phyloP scores from a whole-genome alignment of 1,140 invertebrate species.

The Eulimnadia texana region DNA sequence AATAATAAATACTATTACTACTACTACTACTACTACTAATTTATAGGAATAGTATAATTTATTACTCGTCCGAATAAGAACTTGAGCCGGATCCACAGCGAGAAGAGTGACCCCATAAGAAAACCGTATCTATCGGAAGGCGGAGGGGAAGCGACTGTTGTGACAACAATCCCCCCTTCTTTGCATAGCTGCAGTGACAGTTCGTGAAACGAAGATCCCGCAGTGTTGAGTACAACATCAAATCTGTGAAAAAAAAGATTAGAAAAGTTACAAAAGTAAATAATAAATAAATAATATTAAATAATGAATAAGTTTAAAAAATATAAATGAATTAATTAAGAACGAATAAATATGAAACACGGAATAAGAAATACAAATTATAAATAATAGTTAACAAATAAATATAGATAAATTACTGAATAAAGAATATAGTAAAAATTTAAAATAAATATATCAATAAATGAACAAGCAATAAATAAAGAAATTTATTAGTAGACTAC shows the following conservation, averaged over 20 bases:
- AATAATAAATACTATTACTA: too few relatives aligned
- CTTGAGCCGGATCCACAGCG: conserved; percentile 31
- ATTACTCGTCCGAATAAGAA: conserved; percentile 26
- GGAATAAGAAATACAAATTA: too few relatives aligned
- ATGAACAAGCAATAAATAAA: too few relatives aligned
- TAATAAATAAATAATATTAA: background rate
- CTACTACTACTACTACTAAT: too few relatives aligned
- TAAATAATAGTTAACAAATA: too few relatives aligned
- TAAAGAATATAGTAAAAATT: background rate
- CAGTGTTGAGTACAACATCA: conserved; percentile 41
- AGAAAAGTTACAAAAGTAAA: background rate
- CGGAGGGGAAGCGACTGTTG: conserved; percentile 33
- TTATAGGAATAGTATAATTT: too few relatives aligned
- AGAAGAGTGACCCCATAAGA: conserved; percentile 33
- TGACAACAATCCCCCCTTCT: conserved; percentile 34
- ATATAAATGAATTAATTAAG: background rate
- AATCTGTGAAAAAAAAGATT: conserved; percentile 30
- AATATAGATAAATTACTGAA: too few relatives aligned
- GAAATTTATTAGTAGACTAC: too few relatives aligned
- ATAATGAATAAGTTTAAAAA: background rate
- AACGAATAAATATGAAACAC: background rate
- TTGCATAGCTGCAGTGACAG: conserved; percentile 32
- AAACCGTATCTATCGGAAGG: conserved; percentile 41
- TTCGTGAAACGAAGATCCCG: conserved; percentile 29
- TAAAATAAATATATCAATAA: background rate